Conservation (phyloP, 2,888 invertebrate genomes). For the Machimus atricapillus region DNA sequence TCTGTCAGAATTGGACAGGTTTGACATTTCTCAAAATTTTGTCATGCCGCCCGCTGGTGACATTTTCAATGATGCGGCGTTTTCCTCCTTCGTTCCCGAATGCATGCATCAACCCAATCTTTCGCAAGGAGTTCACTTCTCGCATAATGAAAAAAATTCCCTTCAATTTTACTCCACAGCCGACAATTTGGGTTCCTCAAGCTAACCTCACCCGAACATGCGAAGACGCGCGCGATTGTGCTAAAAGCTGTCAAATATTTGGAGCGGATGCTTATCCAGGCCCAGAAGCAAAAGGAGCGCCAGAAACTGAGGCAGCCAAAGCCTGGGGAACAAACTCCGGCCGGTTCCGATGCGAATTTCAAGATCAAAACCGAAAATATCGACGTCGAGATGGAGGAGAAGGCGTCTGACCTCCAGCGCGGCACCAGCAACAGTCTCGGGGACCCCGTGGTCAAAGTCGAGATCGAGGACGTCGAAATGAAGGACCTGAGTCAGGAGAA, state of each 20-base stretch:
- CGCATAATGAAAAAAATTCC: not conserved
- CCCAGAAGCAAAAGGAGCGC: conserved; percentile 68
- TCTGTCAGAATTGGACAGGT: conserved; percentile 89
- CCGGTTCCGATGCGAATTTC: conserved; percentile 41
- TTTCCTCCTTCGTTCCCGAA: not conserved
- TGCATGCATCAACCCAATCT: not conserved
- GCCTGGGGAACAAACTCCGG: not conserved
- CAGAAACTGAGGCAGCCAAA: conserved; percentile 13
- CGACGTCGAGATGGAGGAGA: conserved; percentile 42
- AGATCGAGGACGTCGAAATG: conserved; percentile 51
- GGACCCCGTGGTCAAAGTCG: conserved; percentile 47
- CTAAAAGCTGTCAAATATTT: conserved; percentile 85
- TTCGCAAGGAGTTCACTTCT: not conserved
- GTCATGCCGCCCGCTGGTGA: conserved; percentile 4
- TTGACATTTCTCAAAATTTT: conserved; percentile 50
- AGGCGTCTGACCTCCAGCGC: conserved; percentile 4
- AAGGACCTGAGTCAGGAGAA: conserved; percentile 45
- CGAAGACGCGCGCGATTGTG: conserved; percentile 79
- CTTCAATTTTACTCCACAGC: conserved; percentile 65
- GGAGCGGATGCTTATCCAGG: conserved; percentile 84
- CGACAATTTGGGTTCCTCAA: conserved; percentile 91
- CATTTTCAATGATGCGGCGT: not conserved
- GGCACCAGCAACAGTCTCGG: not conserved
- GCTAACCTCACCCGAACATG: conserved; percentile 80
- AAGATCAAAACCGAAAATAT: conserved; percentile 48